Conservation (phyloP, 2,888 invertebrate genomes). For the Odontothrips loti region DNA sequence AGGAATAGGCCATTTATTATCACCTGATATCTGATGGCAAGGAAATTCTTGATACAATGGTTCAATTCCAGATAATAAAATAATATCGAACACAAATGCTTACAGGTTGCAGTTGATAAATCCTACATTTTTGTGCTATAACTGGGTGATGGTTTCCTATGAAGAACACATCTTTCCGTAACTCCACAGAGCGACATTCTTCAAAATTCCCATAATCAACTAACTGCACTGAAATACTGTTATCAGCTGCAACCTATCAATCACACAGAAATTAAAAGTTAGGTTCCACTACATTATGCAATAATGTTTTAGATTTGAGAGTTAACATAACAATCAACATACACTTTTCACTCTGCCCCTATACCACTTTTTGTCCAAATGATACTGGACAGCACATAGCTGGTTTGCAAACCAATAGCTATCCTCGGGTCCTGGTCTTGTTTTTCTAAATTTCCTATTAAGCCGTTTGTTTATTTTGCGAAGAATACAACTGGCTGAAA, state of each 20-base stretch:
- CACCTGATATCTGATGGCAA: constrained; percentile 36
- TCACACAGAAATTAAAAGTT: constrained; percentile 28
- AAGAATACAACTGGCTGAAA: constrained; percentile 41
- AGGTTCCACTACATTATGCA: neutral
- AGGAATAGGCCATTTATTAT: constrained; percentile 50
- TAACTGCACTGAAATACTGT: constrained; percentile 55
- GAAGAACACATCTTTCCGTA: constrained; percentile 61
- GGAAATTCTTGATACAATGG: neutral
- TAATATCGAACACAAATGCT: neutral
- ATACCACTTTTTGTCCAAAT: constrained; percentile 63
- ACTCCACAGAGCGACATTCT: constrained; percentile 52
- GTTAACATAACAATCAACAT: constrained; percentile 43
- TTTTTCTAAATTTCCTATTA: constrained; percentile 49
- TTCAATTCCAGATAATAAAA: neutral
- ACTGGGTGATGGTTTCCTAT: constrained; percentile 52
- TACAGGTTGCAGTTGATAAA: constrained; percentile 49
- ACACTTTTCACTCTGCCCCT: constrained; percentile 57
- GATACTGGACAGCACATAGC: constrained; percentile 65
- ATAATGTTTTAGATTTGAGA: neutral
- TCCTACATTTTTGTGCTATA: constrained; percentile 51
- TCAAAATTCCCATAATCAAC: constrained; percentile 83
- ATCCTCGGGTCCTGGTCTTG: constrained; percentile 50
- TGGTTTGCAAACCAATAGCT: constrained; percentile 60
- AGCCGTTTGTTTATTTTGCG: constrained; percentile 53
- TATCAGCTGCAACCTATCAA: constrained; percentile 34